Percentiles rank a stretch among this genome's conserved stretches.
phyloP scores from a whole-genome alignment of 1,140 invertebrate genomes.

The Diorhabda sublineata region DNA sequence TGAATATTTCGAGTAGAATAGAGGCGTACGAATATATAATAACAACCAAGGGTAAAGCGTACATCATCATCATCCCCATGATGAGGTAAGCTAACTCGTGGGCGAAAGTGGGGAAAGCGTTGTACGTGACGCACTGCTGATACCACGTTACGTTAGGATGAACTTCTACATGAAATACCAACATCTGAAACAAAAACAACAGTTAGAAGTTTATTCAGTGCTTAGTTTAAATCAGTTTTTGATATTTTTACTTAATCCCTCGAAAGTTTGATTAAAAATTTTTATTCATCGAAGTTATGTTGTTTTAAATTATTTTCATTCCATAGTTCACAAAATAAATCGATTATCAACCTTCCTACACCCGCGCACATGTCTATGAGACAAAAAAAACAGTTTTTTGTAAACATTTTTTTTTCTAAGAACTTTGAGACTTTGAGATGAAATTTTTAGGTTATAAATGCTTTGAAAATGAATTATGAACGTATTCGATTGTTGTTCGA shows the following conservation, averaged over 20 bases:
- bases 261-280: neutral
- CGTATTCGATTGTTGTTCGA: too few relatives aligned
- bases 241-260: neutral
- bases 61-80: conserved; percentile 79
- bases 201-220: neutral
- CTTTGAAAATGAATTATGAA: too few relatives aligned
- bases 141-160: conserved; percentile 74
- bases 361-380: too few relatives aligned
- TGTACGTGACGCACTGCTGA: conserved; percentile 76
- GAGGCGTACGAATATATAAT: conserved; percentile 84
- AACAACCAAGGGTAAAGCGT: conserved; percentile 74
- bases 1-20: conserved; percentile 75
- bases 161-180: conserved; percentile 74
- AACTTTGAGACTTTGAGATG: too few relatives aligned
- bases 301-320: neutral
- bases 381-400: too few relatives aligned
- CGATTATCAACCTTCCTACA: too few relatives aligned
- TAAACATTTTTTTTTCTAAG: too few relatives aligned
- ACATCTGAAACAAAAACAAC: conserved; percentile 50
- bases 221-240: neutral
- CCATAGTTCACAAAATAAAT: neutral
- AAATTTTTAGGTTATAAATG: too few relatives aligned
- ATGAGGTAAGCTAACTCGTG: conserved; percentile 72
- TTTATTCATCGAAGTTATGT: neutral
- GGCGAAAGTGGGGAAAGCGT: conserved; percentile 60